phyloP scores from a whole-genome alignment of 2,113 vertebrate genomes.

The Argyrosomus japonicus region DNA sequence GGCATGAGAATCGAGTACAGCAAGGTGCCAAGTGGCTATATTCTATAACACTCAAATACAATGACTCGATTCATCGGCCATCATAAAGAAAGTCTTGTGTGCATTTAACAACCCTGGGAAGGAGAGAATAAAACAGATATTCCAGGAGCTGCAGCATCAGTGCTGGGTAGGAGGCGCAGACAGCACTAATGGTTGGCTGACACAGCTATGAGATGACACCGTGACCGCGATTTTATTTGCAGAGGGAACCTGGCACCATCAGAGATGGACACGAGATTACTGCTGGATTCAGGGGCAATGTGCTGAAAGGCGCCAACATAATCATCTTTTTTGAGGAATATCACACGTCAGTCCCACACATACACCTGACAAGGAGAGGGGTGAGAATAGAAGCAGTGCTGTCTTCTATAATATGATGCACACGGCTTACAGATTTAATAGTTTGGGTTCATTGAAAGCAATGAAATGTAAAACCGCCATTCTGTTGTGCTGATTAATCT shows the following conservation, averaged over 20 bases:
- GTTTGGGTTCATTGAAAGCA: slow-evolving; percentile 1
- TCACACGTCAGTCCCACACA: slow-evolving; percentile 61
- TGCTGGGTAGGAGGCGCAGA: slow-evolving; percentile 44
- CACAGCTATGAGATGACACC: slow-evolving; percentile 52
- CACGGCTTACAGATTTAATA: slow-evolving; percentile 19
- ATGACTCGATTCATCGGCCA: slow-evolving; percentile 60
- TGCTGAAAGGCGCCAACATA: slow-evolving; percentile 48
- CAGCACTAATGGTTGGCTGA: slow-evolving; percentile 46
- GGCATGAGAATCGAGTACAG: slow-evolving; percentile 49
- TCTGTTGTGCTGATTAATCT: not conserved
- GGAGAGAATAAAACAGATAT: slow-evolving; percentile 63
- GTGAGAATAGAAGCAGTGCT: slow-evolving; percentile 16
- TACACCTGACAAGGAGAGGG: slow-evolving; percentile 28
- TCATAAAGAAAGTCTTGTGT: slow-evolving; percentile 61
- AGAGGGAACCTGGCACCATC: slow-evolving; percentile 48
- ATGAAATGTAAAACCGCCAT: not conserved
- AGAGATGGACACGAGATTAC: slow-evolving; percentile 39
- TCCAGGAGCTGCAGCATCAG: slow-evolving; percentile 40
- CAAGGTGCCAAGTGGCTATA: slow-evolving; percentile 59
- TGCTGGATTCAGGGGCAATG: slow-evolving; percentile 51
- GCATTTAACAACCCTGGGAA: slow-evolving; percentile 43
- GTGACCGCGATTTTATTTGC: slow-evolving; percentile 55
- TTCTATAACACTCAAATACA: slow-evolving; percentile 66
- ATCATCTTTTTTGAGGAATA: slow-evolving; percentile 47
- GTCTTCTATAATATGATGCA: slow-evolving; percentile 12